phyloP scores from a whole-genome alignment of 2,113 vertebrate genomes.

The Oplegnathus fasciatus region DNA sequence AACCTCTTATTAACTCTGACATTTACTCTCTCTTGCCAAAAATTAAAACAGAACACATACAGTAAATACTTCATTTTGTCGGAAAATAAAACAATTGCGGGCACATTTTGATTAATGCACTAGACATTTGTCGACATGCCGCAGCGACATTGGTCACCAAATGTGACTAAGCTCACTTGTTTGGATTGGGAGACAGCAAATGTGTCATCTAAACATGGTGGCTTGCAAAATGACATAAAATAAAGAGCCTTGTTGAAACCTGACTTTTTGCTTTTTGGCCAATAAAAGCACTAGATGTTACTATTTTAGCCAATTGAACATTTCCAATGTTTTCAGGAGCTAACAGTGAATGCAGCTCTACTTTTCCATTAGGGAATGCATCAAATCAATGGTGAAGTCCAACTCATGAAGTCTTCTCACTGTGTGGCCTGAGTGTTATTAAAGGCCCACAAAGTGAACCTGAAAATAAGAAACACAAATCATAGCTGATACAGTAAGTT shows the following conservation, averaged over 20 bases:
- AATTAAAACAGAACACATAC: constrained; percentile 48
- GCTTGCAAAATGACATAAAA: constrained; percentile 26
- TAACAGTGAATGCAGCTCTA: constrained; percentile 16
- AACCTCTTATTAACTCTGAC: constrained; percentile 77
- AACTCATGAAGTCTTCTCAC: neutral
- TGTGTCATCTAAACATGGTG: constrained; percentile 32
- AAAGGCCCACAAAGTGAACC: constrained; percentile 9
- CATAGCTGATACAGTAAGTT: constrained; percentile 42
- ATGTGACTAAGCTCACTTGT: constrained; percentile 30
- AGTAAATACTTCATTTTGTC: constrained; percentile 46
- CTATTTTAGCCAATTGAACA: constrained; percentile 45
- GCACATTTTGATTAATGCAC: constrained; percentile 44
- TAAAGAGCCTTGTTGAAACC: constrained; percentile 11
- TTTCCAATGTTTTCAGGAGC: constrained; percentile 48
- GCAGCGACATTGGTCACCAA: constrained; percentile 2
- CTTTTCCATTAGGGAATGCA: constrained; percentile 20
- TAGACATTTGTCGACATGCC: constrained; percentile 31
- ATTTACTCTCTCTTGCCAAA: constrained; percentile 65
- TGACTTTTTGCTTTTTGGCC: constrained; percentile 17
- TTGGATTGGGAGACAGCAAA: constrained; percentile 19
- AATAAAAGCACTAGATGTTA: constrained; percentile 32
- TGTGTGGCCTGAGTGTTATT: constrained; percentile 21
- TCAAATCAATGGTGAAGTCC: neutral
- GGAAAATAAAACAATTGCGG: constrained; percentile 67
- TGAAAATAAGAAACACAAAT: constrained; percentile 46